Base-by-base conservation (phyloP, 2,888 invertebrate species). In the Galerucella nymphaeae region DNA sequence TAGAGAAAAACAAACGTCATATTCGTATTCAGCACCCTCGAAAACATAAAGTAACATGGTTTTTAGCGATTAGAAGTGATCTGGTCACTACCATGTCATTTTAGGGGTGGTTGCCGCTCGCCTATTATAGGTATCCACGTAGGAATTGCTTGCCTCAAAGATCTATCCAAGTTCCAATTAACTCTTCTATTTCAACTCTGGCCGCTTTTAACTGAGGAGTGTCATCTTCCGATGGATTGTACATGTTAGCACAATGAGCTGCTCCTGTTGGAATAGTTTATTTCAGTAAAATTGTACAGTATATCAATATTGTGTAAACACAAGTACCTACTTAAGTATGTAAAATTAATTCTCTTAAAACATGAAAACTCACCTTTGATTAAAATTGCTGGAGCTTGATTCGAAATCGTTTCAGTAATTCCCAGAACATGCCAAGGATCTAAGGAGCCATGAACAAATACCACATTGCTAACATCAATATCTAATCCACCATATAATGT, bases 171-270 rank as follows among this genome's bases (percentile, higher is more conserved):
- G 75, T 50, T 61, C 73, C 75, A 64, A 80, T 74, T 11, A 77
- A 62, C 16, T 75, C 64, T 57, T 76, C 66, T 62, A 80, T 70
- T 74, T 78, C 72, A 55, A 61, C 69, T 69, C 96, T 90, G 0
- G 96, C 96, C 59, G 88, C 88, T 45, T 87, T 89, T 72, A 97
- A 87, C 67, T 91, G 89, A 0, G 91, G 90, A 3, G 89, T 86
- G 86, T 97, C 97, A 1, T 87, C 84, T 0, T 89, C 87, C 8
- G 90, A 87, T 9, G 91, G 87, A 30, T 96, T 95, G 84, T 97
- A 97, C 95, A 97, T 96, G 84, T 96, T 94, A 1, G 96, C 96
- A 86, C 97, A 97, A 85, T 97, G 97, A 8, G 97, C 96, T 10
- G 96, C 96, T 55, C 96, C 96, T 95, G 82, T 2, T 87, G 84